Evolutionary conservation across 2,888 invertebrate genomes (phyloP), one percentile per base, ranked within the genome.

Genomic region (Parnassius mnemosyne): DNA sequence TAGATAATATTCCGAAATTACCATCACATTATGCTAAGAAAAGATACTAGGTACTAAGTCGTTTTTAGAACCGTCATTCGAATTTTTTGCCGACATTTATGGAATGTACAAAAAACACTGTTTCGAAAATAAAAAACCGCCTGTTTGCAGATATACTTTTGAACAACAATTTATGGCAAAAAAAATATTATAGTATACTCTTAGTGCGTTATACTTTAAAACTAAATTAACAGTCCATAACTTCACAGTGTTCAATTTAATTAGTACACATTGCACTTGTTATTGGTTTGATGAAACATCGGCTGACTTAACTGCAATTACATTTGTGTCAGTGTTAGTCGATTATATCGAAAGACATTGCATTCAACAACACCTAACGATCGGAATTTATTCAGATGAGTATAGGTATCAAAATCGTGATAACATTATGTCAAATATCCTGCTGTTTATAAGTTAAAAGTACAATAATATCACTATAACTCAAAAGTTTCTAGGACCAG

Each of bases 191-290:
- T 11, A 9, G 7, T 47, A 47, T n/a, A 47, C n/a, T 12, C 12
- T n/a, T 47, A n/a, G n/a, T n/a, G n/a, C n/a, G n/a, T n/a, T 47
- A 11, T 47, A 47, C 46, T 47, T 47, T 13, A 47, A 47, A n/a
- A 47, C 46, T 3, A 47, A 47, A 47, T n/a, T 47, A n/a, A 47
- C 46, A n/a, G 2, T 11, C n/a, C 46, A 43, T 43, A 43, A 43
- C 2, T 43, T 43, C 43, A 43, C 43, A 10, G 43, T 43, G 10
- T 43, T 10, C 11, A 43, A 43, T 43, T 10, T 43, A 10, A 43
- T 11, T 43, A 43, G 10, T 43, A 10, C 10, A 10, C 43, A 47
- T n/a, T 47, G 13, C 46, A 47, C 12, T 47, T 47, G 46, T n/a
- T n/a, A 47, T 47, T 47, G 46, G 46, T 47, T 13, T n/a, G n/a